Conservation (phyloP, 2,113 vertebrate genomes). For the Dermatemys mawii region DNA sequence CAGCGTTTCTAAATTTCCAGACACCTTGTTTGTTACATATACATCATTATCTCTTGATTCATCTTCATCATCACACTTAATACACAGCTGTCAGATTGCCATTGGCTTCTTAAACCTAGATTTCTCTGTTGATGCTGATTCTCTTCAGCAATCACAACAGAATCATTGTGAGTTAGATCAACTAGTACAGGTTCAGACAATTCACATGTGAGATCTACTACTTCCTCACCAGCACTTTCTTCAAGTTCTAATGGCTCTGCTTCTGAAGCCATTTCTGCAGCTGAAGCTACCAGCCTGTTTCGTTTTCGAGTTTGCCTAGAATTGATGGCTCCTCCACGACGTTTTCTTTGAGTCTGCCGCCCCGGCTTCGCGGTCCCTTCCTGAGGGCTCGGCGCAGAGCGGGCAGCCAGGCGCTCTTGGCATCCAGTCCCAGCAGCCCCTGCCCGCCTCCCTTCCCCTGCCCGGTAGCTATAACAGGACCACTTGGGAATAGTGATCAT, state of each 20-base stretch:
- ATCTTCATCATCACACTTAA: conserved; percentile 93
- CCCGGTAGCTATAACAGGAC: too few species aligned
- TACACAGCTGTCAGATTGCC: conserved; percentile 86
- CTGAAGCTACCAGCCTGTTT: conserved; percentile 59
- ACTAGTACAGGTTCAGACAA: too few species aligned
- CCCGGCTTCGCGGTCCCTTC: too few species aligned
- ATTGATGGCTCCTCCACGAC: conserved; percentile 72
- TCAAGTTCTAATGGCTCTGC: conserved; percentile 78
- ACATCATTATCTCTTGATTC: conserved; percentile 75
- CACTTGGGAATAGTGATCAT: too few species aligned
- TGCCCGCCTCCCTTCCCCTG: too few species aligned
- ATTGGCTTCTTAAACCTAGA: conserved; percentile 58
- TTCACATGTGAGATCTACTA: too few species aligned
- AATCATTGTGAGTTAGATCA: too few species aligned
- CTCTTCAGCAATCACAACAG: too few species aligned
- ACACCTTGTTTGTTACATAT: conserved; percentile 62
- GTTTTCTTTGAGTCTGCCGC: conserved; percentile 75
- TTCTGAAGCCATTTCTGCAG: conserved; percentile 73
- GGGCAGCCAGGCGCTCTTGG: too few species aligned
- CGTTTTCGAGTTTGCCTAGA: conserved; percentile 78
- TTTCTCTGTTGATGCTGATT: conserved; percentile 70
- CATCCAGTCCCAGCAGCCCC: too few species aligned
- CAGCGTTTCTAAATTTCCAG: conserved; percentile 52
- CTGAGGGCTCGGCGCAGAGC: too few species aligned
- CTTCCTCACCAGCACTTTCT: too few species aligned